phyloP scores from a whole-genome alignment of 2,888 invertebrate species.

The Tanaodytes sp. region DNA sequence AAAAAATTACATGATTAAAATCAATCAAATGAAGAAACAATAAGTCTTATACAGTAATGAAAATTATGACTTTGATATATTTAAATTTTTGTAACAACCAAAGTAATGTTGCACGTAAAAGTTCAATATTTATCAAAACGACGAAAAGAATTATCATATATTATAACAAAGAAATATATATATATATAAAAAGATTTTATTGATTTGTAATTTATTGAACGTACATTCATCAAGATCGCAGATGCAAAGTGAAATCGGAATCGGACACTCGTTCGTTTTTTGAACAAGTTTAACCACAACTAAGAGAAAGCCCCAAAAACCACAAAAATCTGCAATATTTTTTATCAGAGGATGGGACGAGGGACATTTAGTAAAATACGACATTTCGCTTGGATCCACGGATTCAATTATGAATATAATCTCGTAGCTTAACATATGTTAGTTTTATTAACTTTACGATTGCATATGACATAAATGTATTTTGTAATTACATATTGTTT shows the following conservation, averaged over 20 bases:
- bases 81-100: too few species aligned
- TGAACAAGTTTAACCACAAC: constrained; percentile 58
- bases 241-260: constrained; percentile 43
- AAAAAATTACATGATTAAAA: too few species aligned
- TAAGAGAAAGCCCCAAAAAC: constrained; percentile 28
- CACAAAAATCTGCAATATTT: constrained; percentile 69
- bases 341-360: constrained; percentile 71
- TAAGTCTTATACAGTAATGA: too few species aligned
- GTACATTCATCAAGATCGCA: constrained; percentile 51
- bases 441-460: constrained; percentile 57
- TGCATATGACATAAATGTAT: constrained; percentile 58
- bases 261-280: constrained; percentile 62
- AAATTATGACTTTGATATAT: too few species aligned
- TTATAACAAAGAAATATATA: too few species aligned
- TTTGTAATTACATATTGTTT: constrained; percentile 58
- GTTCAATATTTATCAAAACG: too few species aligned
- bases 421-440: constrained; percentile 55
- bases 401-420: constrained; percentile 60
- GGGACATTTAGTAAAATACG: constrained; percentile 63
- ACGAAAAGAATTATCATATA: too few species aligned
- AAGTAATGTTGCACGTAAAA: too few species aligned
- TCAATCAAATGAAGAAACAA: too few species aligned
- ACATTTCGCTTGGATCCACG: constrained; percentile 60
- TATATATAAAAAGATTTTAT: too few species aligned
- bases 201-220: too few species aligned